Base-by-base conservation (phyloP, 2,888 invertebrate species). In the Heliconius ethilla region DNA sequence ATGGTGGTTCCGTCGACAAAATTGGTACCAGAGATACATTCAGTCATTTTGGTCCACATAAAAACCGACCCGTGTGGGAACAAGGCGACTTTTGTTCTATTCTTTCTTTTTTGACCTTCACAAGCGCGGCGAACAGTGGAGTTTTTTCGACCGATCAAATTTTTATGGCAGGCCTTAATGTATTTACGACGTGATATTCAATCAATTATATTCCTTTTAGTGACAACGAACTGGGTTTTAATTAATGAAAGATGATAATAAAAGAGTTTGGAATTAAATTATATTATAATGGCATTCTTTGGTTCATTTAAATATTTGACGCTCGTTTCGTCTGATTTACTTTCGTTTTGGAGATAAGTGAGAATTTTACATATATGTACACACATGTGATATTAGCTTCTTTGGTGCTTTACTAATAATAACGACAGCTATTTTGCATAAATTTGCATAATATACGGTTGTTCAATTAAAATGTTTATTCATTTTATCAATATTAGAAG, bases 31-130 rank as follows among this genome's bases (percentile, higher is more conserved):
- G 79, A 79, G 77, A 79, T 78, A 75, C 78, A 75, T 73, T 84
- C 85, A 86, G 87, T 84, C 86, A 87, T 85, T 87, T 86, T 85
- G 84, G 84, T 79, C 82, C 82, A 91, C 59, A 90, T 90, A 89
- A 87, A 84, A 81, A 79, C 79, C 82, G 84, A 84, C 85, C 82
- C 86, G 88, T 91, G 91, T 92, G 92, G 91, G 92, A 93, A 92
- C 91, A 84, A 85, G 88, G 87, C 88, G 87, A 87, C 88, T 86
- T 85, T 81, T 85, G 84, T 83, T 82, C 82, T 84, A 87, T 86
- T 85, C 81, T 81, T 84, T 83, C 86, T 87, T 89, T 89, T 82
- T 87, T 83, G 83, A 84, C 84, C 85, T 82, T 70, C 63, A 72
- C 70, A 65, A 62, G 18, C 67, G 72, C 63, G 55, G 63, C 72